phyloP scores from a whole-genome alignment of 2,888 invertebrate species.

The Habrosyne pyritoides region DNA sequence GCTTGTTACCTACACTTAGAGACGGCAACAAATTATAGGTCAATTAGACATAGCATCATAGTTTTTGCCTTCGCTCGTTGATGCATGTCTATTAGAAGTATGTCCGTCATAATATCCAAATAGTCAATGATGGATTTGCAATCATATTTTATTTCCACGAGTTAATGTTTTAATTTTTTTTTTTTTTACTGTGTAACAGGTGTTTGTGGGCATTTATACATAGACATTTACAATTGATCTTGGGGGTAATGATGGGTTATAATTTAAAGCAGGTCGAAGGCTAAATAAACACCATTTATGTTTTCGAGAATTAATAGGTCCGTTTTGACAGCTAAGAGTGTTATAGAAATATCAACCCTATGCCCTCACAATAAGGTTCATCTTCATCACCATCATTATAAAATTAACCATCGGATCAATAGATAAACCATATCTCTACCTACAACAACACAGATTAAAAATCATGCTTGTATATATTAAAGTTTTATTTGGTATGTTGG shows the following conservation, averaged over 20 bases:
- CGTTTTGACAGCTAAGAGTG: too few relatives aligned
- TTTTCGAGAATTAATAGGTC: too few relatives aligned
- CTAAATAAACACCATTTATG: neutral
- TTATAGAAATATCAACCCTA: too few relatives aligned
- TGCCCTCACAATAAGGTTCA: too few relatives aligned
- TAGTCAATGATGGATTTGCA: neutral
- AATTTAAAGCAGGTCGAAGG: neutral
- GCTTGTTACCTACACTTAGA: conserved; percentile 4
- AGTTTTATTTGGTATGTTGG: neutral
- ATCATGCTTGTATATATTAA: neutral
- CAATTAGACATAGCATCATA: conserved; percentile 10
- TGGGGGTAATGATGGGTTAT: neutral
- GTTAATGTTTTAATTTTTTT: neutral
- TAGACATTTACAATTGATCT: too few relatives aligned
- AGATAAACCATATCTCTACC: too few relatives aligned
- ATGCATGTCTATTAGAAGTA: neutral
- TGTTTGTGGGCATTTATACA: too few relatives aligned
- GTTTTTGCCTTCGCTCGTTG: neutral
- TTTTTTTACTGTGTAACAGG: too few relatives aligned
- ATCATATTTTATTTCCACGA: too few relatives aligned
- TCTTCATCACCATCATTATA: too few relatives aligned
- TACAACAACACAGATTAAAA: neutral
- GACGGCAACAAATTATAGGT: conserved; percentile 9
- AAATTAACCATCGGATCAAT: too few relatives aligned
- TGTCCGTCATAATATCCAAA: neutral